phyloP scores from a whole-genome alignment of 1,140 invertebrate species.

The Anastrepha ludens region DNA sequence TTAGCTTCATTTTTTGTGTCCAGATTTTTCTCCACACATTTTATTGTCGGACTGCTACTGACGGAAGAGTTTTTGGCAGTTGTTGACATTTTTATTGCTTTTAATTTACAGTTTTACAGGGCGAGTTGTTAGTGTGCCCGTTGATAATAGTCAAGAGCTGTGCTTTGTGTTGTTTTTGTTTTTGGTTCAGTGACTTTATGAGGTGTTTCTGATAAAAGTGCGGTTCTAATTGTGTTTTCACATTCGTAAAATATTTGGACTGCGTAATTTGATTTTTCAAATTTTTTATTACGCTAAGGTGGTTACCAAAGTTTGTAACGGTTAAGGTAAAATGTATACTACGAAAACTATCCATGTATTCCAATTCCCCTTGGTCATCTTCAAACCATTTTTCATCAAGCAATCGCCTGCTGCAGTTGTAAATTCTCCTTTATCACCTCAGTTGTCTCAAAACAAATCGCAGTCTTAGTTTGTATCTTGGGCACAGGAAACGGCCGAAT shows the following conservation, averaged over 20 bases:
- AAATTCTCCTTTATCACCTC: no score
- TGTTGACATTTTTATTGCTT: conserved; percentile 51
- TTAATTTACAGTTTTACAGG: neutral
- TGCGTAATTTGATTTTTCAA: neutral
- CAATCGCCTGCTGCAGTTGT: no score
- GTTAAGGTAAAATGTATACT: no score
- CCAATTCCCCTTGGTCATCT: no score
- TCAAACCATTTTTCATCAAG: no score
- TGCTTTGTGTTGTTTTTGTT: neutral
- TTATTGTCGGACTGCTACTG: neutral
- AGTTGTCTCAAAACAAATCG: no score
- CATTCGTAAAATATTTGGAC: neutral
- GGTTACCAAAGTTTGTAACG: no score
- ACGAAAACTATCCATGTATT: no score
- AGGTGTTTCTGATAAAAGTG: neutral
- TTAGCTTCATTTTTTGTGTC: neutral
- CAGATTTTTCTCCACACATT: neutral
- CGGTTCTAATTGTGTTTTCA: neutral
- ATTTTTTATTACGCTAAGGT: no score
- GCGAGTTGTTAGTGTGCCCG: neutral
- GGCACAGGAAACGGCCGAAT: no score
- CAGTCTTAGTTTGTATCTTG: no score
- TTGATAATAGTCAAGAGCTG: neutral
- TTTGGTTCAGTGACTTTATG: neutral
- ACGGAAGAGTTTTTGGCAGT: neutral